These are phyloP conservation scores for Chrysolina oricalcia DNA, from an alignment of 2,888 invertebrate species.

Conservation along the genomic window DNA sequence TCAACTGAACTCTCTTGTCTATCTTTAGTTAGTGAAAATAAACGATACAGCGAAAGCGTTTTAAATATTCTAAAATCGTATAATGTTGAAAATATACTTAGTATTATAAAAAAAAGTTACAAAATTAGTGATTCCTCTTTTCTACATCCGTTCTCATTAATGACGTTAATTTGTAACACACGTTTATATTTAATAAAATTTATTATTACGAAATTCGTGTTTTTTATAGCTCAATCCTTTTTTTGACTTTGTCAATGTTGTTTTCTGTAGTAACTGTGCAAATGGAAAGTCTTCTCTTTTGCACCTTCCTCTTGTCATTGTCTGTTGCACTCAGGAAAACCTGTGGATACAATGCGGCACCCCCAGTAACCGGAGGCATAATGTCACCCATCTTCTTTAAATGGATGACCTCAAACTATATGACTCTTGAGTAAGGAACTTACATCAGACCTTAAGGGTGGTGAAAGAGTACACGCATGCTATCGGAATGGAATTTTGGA, in stretches of 20 bases:
- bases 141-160: slow-evolving; percentile 50
- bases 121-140: slow-evolving; percentile 55
- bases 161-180: slow-evolving; percentile 48
- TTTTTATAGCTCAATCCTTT: slow-evolving; percentile 19
- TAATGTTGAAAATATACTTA: slow-evolving; percentile 37
- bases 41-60: slow-evolving; percentile 49
- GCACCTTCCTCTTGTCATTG: neutral
- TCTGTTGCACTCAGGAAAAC: too few relatives aligned
- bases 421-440: too few relatives aligned
- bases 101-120: slow-evolving; percentile 46
- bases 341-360: too few relatives aligned
- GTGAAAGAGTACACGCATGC: too few relatives aligned
- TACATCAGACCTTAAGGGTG: too few relatives aligned
- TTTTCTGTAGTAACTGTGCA: neutral
- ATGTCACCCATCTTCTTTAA: too few relatives aligned
- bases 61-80: slow-evolving; percentile 41
- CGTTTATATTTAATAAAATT: slow-evolving; percentile 49
- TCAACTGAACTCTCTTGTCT: slow-evolving; percentile 39
- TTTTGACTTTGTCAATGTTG: neutral
- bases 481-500: too few relatives aligned
- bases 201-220: slow-evolving; percentile 43
- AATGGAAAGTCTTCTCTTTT: neutral
- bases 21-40: slow-evolving; percentile 32
- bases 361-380: too few relatives aligned
- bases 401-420: too few relatives aligned